Conservation (phyloP, 2,113 vertebrate species). For the Prunella himalayana region DNA sequence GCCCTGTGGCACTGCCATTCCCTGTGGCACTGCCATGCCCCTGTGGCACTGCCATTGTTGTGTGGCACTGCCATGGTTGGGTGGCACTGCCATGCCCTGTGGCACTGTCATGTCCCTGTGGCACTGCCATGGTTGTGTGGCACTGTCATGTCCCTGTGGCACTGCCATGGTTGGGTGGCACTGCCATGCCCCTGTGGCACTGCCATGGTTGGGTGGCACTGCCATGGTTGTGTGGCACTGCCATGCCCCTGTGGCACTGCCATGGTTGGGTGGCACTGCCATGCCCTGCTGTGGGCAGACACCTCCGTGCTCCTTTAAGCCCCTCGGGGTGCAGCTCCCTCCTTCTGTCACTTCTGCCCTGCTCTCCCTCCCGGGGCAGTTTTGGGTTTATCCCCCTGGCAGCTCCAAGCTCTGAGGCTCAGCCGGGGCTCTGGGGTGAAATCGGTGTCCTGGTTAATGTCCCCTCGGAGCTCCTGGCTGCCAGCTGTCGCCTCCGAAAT, state of each 20-base stretch:
- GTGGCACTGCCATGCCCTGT: not conserved
- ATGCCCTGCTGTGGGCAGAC: fast-evolving
- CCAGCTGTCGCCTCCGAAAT: not conserved
- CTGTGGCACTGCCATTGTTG: not conserved
- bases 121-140: too few relatives aligned
- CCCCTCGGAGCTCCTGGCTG: fast-evolving
- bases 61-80: too few relatives aligned
- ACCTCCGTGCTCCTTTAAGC: not conserved
- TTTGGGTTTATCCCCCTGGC: not conserved
- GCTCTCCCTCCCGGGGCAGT: too few relatives aligned
- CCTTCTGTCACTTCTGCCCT: too few relatives aligned
- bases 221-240: too few relatives aligned
- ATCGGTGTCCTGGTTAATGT: fast-evolving
- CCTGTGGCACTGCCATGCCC: not conserved
- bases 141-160: not conserved
- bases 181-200: not conserved
- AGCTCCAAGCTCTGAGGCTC: not conserved
- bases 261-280: too few relatives aligned
- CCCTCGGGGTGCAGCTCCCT: not conserved
- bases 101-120: not conserved
- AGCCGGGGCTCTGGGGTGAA: not conserved
- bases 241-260: not conserved
- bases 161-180: too few relatives aligned
- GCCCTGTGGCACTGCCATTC: not conserved
- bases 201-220: too few relatives aligned